Percentiles rank a stretch among this genome's conserved stretches.
phyloP scores from a whole-genome alignment of 2,888 invertebrate species.

The Sialis fuliginosa region DNA sequence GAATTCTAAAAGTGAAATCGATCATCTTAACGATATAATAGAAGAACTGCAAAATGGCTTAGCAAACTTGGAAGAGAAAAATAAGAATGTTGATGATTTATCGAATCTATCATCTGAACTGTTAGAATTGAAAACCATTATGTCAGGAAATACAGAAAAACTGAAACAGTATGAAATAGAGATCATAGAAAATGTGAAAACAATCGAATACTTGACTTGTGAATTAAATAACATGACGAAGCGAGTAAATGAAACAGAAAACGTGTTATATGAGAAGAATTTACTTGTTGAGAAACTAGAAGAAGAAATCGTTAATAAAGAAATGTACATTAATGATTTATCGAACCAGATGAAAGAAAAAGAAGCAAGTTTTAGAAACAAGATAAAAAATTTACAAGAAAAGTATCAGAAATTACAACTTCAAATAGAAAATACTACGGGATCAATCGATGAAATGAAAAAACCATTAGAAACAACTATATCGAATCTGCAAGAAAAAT shows the following conservation, averaged over 20 bases:
- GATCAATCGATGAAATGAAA: slow-evolving; percentile 19
- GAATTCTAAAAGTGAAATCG: slow-evolving; percentile 16
- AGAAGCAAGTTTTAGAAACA: slow-evolving; percentile 21
- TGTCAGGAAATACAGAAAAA: slow-evolving; percentile 32
- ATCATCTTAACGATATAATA: slow-evolving; percentile 3
- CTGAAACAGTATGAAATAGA: slow-evolving; percentile 35
- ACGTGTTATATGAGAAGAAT: slow-evolving; percentile 27
- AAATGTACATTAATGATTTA: slow-evolving; percentile 22
- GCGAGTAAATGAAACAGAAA: slow-evolving; percentile 34
- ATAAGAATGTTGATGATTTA: slow-evolving; percentile 21
- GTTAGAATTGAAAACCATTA: slow-evolving; percentile 30
- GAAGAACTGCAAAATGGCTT: slow-evolving; percentile 17
- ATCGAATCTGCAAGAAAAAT: slow-evolving; percentile 23
- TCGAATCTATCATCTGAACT: slow-evolving; percentile 17
- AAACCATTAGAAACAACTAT: slow-evolving; percentile 20
- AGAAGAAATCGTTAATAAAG: slow-evolving; percentile 22
- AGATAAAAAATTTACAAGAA: slow-evolving; percentile 21
- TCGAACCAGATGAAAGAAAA: slow-evolving; percentile 26
- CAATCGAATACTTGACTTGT: slow-evolving; percentile 40
- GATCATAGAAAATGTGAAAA: slow-evolving; percentile 32
- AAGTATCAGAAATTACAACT: slow-evolving; percentile 21
- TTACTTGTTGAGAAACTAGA: slow-evolving; percentile 28
- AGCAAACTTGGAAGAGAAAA: slow-evolving; percentile 16
- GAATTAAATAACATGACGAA: slow-evolving; percentile 35
- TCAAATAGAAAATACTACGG: slow-evolving; percentile 19